Evolutionary conservation across 2,797 vertebrate species (phyloP), one percentile per base, ranked within the genome.

Genomic region (Clarias platycephalus): DNA sequence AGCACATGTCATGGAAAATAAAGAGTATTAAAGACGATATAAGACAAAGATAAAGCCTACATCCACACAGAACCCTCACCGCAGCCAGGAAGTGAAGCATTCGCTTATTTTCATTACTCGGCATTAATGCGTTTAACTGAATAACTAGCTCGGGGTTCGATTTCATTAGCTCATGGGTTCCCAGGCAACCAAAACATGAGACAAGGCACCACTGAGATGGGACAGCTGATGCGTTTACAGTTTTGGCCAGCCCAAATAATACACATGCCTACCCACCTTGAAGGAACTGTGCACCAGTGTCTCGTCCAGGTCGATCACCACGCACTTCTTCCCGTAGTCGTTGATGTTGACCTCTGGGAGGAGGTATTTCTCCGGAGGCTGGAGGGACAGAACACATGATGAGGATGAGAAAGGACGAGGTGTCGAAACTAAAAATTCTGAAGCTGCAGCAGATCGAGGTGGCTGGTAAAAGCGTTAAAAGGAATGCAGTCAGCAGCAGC

Each of bases 251-350:
- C 4, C 53, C 22, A 5, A 6, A 77, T 24, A 10, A 34, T 24
- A 24, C 12, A 26, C 18, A 8, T 31, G 78, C 83, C 95, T 95
- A 99, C 97, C 97, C 99, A 99, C 98, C 97, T 99, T 99, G 94
- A 99, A 99, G 44, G 98, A 99, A 93, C 98, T 99, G 95, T 99
- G 98, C 89, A 99, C 98, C 84, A 99, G 93, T 1, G 98, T 99
- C 92, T 99, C 98, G 89, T 99, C 98, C 94, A 99, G 93, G 93
- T 99, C 98, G 88, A 99, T 99, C 92, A 99, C 98, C 92, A 99
- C 97, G 90, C 98, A 99, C 91, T 98, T 99, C 95, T 96, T 99
- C 85, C 97, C 97, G 81, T 97, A 97, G 94, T 99, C 97, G 66
- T 96, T 96, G 94, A 96, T 96, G 91, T 95, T 97, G 93, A 97